These are phyloP conservation scores for Capromys pilorides DNA, from an alignment of 2,797 vertebrate genomes.

Conservation along the genomic window DNA sequence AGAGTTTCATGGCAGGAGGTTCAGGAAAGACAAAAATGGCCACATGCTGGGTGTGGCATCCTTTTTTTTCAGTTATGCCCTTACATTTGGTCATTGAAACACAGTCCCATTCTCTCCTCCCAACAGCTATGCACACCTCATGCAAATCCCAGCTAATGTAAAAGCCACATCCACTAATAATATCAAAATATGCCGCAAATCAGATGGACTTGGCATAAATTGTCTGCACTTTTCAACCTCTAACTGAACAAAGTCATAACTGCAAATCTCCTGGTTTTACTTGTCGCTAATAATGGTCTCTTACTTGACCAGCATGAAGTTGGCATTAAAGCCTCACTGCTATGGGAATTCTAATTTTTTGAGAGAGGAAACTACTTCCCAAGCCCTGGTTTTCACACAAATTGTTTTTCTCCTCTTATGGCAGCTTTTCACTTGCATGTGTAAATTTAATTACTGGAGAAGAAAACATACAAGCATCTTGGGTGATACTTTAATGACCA, in stretches of 20 bases:
- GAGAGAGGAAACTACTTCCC: constrained; percentile 58
- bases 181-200: constrained; percentile 23
- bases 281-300: constrained; percentile 68
- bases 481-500: constrained; percentile 39
- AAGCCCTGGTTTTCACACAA: constrained; percentile 45
- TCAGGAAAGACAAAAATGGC: neutral
- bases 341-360: constrained; percentile 79
- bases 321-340: constrained; percentile 66
- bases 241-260: constrained; percentile 69
- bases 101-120: neutral
- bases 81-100: constrained; percentile 36
- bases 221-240: constrained; percentile 59
- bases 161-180: constrained; percentile 53
- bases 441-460: constrained; percentile 62
- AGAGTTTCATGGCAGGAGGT: neutral
- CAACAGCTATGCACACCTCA: neutral
- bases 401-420: constrained; percentile 68
- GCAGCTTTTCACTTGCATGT: constrained; percentile 61
- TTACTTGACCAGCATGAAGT: constrained; percentile 71
- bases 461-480: constrained; percentile 44
- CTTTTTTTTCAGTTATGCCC: neutral
- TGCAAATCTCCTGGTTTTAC: constrained; percentile 56
- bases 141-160: constrained; percentile 60
- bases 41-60: neutral
- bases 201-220: constrained; percentile 51